Conservation (phyloP, 2,113 vertebrate genomes). For the Microcebus jonahi region DNA sequence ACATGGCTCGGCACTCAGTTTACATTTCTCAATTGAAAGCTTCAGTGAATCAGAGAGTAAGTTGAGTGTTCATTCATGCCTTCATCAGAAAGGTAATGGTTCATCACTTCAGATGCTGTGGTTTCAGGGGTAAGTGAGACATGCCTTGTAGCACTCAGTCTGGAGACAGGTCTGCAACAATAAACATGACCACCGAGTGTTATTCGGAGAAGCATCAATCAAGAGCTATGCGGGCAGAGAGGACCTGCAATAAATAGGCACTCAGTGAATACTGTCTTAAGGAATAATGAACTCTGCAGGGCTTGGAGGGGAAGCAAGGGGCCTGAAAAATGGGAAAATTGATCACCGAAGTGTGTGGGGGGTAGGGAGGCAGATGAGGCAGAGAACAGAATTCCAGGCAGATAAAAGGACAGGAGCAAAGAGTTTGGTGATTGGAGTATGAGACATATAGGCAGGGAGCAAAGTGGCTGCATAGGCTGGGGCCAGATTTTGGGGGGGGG, state of each 20-base stretch:
- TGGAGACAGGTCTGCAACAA: not conserved
- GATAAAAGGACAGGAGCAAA: not conserved
- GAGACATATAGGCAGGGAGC: not conserved
- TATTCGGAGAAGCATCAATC: not conserved
- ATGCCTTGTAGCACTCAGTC: not conserved
- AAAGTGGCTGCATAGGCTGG: not conserved
- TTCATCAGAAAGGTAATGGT: not conserved
- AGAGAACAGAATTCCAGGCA: not conserved
- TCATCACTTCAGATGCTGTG: not conserved
- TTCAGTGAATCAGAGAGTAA: not conserved
- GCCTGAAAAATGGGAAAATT: not conserved
- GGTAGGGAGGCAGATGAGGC: fast-evolving
- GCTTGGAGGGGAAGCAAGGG: not conserved
- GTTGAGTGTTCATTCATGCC: not conserved
- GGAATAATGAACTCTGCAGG: not conserved
- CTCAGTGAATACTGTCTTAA: not conserved
- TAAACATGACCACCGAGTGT: not conserved
- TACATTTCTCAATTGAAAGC: not conserved
- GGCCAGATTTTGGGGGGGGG: not conserved
- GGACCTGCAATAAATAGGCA: not conserved
- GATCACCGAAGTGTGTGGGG: not conserved
- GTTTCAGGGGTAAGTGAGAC: not conserved
- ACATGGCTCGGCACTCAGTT: too few species aligned
- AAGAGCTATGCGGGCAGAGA: not conserved
- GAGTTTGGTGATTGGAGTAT: not conserved